Conservation (phyloP, 1,140 invertebrate species). For the Drosophila parvula region DNA sequence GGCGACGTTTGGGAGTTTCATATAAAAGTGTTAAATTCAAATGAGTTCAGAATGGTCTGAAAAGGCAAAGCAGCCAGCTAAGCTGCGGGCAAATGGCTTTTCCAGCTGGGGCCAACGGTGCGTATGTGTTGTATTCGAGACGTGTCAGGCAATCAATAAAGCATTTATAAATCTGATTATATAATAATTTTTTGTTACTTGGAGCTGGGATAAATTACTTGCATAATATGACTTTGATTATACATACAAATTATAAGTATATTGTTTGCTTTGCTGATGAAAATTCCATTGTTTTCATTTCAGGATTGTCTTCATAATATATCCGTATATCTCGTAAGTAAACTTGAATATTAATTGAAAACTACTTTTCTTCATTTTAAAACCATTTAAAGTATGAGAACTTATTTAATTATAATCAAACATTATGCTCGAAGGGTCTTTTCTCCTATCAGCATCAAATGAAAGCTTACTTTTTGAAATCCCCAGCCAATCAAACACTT, state of each 20-base stretch:
- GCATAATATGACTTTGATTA: background rate
- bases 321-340: conserved; percentile 5
- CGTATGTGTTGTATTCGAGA: conserved; percentile 56
- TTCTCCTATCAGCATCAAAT: background rate
- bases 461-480: conserved; percentile 3
- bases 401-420: background rate
- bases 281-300: conserved; percentile 6
- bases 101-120: conserved; percentile 60
- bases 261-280: conserved; percentile 15
- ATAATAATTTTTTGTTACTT: conserved; percentile 23
- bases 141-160: conserved; percentile 45
- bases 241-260: conserved; percentile 3
- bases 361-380: too few species aligned
- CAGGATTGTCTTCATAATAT: conserved; percentile 3
- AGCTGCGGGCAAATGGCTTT: conserved; percentile 55
- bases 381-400: too few species aligned
- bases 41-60: conserved; percentile 70
- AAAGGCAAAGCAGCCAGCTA: conserved; percentile 38
- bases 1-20: conserved; percentile 53
- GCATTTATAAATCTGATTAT: conserved; percentile 37
- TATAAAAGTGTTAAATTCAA: conserved; percentile 82
- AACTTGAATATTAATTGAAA: too few species aligned
- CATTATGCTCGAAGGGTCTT: background rate
- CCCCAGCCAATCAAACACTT: conserved; percentile 1
- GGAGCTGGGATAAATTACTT: conserved; percentile 1